Base-by-base conservation (phyloP, 2,113 vertebrate species). In the Festucalex cinctus region DNA sequence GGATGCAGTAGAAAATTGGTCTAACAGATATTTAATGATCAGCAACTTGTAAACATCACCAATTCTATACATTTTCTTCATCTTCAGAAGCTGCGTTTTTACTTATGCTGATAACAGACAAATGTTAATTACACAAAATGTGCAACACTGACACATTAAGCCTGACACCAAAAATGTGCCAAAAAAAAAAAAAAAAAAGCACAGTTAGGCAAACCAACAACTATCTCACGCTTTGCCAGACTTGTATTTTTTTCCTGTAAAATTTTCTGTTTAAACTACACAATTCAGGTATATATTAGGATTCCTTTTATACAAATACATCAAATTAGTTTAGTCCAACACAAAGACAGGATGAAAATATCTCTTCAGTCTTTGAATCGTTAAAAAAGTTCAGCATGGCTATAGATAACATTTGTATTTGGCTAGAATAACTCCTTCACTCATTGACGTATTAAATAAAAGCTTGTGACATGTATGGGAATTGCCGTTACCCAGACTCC, bases 211-310 rank as follows among this genome's bases (percentile, higher is more conserved):
- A 78, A 79, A 73, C 65, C 48, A 65, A 61, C 63, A 66, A 22
- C 67, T 17, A 32, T 32, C 68, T 75, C 77, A 54, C 24, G 54
- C 37, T 69, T 59, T 26, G 58, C 58, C 46, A 69, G 86, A 80
- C 79, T 81, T 62, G 60, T 78, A n/a, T 64, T 85, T 73, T 84
- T 76, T 84, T 76, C 81, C 79, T 69, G 79, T 71, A 73, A 76
- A 69, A 61, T 62, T 79, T 83, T 84, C 66, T 79, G 70, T 76
- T 86, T 80, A 75, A 68, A 79, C 69, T 79, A 81, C 70, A 86
- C 59, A 73, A 39, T 44, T 54, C 56, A 58, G 66, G 66, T 80
- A 89, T 91, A 92, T 92, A 92, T 91, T 92, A 92, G 77, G 68
- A 86, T 91, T 88, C 68, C 84, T 89, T 62, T 90, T 88, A 81